Percentiles rank a stretch among this genome's conserved stretches.
Evolutionary conservation across 2,888 invertebrate genomes (phyloP).

Genomic region (Melinaea menophilus): DNA sequence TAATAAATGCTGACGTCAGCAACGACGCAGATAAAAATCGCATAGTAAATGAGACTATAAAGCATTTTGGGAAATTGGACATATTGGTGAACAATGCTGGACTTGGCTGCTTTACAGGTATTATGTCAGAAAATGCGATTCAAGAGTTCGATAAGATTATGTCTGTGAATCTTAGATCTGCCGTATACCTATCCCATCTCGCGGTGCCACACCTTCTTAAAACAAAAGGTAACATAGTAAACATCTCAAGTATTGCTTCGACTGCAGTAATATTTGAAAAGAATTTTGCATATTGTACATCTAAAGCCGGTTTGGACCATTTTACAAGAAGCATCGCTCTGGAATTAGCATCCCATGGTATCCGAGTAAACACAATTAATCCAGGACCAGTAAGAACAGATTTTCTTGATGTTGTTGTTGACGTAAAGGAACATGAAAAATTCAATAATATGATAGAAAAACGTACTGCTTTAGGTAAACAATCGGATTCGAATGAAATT

Average conservation of each 20-base stretch:
- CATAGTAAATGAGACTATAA: constrained; percentile 79
- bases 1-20: constrained; percentile 25
- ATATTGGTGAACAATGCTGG: constrained; percentile 46
- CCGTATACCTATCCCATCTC: constrained; percentile 34
- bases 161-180: constrained; percentile 38
- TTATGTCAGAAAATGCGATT: constrained; percentile 37
- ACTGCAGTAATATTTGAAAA: constrained; percentile 10
- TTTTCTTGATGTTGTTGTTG: constrained; percentile 15
- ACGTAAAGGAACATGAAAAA: constrained; percentile 1
- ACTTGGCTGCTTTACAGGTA: constrained; percentile 27
- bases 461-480: constrained; percentile 26
- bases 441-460: constrained; percentile 11
- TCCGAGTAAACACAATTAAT: constrained; percentile 83
- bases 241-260: constrained; percentile 35
- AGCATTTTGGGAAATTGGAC: constrained; percentile 45
- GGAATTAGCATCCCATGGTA: constrained; percentile 75
- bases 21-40: constrained; percentile 29
- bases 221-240: constrained; percentile 40
- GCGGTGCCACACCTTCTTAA: constrained; percentile 37
- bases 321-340: constrained; percentile 84
- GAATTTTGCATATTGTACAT: constrained; percentile 26
- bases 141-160: constrained; percentile 38
- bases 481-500: constrained; percentile 36
- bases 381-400: constrained; percentile 45
- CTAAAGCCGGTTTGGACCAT: constrained; percentile 78